Conservation (phyloP, 1,140 invertebrate genomes). For the Caenorhabditis tropicalis region DNA sequence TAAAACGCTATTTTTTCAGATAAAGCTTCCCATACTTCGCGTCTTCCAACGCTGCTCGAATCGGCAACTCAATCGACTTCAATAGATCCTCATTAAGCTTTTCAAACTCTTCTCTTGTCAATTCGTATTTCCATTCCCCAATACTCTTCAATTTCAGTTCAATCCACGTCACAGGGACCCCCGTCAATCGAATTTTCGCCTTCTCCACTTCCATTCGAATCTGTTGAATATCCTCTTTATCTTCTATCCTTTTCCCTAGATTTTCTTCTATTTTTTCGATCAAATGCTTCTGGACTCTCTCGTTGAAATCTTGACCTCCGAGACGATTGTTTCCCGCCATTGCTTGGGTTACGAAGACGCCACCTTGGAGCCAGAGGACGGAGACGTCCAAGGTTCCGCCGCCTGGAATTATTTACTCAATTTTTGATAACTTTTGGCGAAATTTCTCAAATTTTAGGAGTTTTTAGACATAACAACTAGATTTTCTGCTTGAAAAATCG, state of each 20-base stretch:
- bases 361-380: constrained; percentile 74
- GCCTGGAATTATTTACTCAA: constrained; percentile 52
- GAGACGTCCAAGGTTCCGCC: constrained; percentile 75
- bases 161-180: constrained; percentile 64
- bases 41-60: constrained; percentile 65
- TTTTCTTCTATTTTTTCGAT: constrained; percentile 64
- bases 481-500: too few species aligned
- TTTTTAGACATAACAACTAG: too few species aligned
- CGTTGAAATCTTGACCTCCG: constrained; percentile 75
- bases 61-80: constrained; percentile 70
- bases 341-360: constrained; percentile 75
- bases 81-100: constrained; percentile 74
- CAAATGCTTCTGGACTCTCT: constrained; percentile 72
- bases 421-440: background rate
- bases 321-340: constrained; percentile 76
- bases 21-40: constrained; percentile 55
- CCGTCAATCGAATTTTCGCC: constrained; percentile 73
- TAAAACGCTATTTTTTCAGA: too few species aligned
- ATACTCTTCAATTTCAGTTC: constrained; percentile 70
- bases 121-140: constrained; percentile 57
- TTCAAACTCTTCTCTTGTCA: constrained; percentile 74
- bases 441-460: background rate
- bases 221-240: constrained; percentile 74
- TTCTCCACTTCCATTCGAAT: constrained; percentile 74
- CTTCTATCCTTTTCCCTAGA: constrained; percentile 67